Evolutionary conservation across 2,888 invertebrate genomes (phyloP), one percentile per base, ranked within the genome.

Genomic region (Chrysina gloriosa): DNA sequence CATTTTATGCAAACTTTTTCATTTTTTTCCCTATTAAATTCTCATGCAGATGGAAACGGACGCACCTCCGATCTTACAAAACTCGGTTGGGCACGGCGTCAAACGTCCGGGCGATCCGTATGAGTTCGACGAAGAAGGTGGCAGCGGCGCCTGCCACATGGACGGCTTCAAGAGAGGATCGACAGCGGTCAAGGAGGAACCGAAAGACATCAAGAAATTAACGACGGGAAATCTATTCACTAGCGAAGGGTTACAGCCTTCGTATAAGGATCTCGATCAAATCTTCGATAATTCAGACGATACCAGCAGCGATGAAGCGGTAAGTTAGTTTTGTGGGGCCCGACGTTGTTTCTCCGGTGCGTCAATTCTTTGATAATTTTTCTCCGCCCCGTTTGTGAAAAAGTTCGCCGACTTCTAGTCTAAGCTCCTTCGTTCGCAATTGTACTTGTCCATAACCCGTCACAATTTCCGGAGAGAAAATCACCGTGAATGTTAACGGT

Each of bases 271-370:
- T 85, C 88, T 97, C 75, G 97, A 97, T 79, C 94, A 97, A 83
- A 92, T 97, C 79, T 98, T 97, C 85, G 95, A 95, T 81, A 94
- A 95, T 81, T 94, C 94, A 0, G 94, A 94, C 84, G 93, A 94
- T 79, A 93, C 94, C 69, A 93, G 93, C 80, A 92, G 93, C 78
- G 95, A 95, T 83, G 95, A 95, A 87, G 89, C 92, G 82, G 93
- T 93, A 86, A 89, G 88, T 85, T n/a, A 48, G n/a, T n/a, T n/a
- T n/a, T n/a, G n/a, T n/a, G n/a, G n/a, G n/a, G n/a, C n/a, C n/a
- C n/a, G n/a, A n/a, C n/a, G n/a, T n/a, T n/a, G n/a, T n/a, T n/a
- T n/a, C n/a, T n/a, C n/a, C n/a, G n/a, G n/a, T n/a, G n/a, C n/a
- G n/a, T n/a, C n/a, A n/a, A n/a, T n/a, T n/a, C n/a, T n/a, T n/a